Evolutionary conservation across 2,113 vertebrate species (phyloP).

Genomic region (Rutilus rutilus): DNA sequence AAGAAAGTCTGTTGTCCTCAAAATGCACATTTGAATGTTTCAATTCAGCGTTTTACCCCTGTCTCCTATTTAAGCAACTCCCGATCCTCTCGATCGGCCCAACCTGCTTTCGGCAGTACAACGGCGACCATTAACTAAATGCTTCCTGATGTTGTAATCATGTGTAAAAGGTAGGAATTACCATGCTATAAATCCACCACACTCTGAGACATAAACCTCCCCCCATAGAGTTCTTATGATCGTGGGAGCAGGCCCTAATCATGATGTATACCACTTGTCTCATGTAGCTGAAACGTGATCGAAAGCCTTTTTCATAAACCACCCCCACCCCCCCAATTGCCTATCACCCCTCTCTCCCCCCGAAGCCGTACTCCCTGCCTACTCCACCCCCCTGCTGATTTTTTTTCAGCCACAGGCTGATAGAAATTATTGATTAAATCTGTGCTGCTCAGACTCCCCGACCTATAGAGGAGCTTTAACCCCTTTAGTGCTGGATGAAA

Average conservation of each 20-base stretch:
- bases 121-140: constrained; percentile 77
- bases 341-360: constrained; percentile 57
- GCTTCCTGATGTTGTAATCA: constrained; percentile 79
- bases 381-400: constrained; percentile 79
- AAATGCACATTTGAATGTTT: not conserved
- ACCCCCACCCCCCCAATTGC: constrained; percentile 57
- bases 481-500: constrained; percentile 67
- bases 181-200: constrained; percentile 77
- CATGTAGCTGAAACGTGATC: constrained; percentile 81
- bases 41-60: not conserved
- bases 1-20: not conserved
- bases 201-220: constrained; percentile 76
- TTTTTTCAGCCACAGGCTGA: constrained; percentile 84
- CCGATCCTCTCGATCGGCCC: constrained; percentile 54
- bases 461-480: constrained; percentile 84
- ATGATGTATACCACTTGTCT: constrained; percentile 80
- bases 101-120: constrained; percentile 62
- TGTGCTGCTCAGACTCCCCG: constrained; percentile 81
- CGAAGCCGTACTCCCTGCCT: constrained; percentile 62
- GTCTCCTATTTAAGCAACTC: not conserved
- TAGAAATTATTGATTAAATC: constrained; percentile 92
- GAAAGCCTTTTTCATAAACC: constrained; percentile 75
- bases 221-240: constrained; percentile 79
- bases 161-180: constrained; percentile 80
- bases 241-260: constrained; percentile 80